Percentiles rank a stretch among this genome's conserved stretches.
Conservation (phyloP, 2,113 vertebrate species). For the Symphodus melops region DNA sequence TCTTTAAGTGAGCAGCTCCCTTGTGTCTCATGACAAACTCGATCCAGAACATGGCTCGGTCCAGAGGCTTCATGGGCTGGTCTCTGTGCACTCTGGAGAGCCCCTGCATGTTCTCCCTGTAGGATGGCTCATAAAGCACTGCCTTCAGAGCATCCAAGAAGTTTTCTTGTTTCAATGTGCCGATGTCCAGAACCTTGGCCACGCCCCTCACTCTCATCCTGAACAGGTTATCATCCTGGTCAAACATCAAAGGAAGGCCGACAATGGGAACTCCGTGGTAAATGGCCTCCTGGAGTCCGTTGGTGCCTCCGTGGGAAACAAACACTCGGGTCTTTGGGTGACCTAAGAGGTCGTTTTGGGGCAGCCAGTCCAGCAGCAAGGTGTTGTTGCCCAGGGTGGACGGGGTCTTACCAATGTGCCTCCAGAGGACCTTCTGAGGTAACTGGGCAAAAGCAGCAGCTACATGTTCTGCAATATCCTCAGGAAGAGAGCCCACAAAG, state of each 20-base stretch:
- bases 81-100: conserved; percentile 70
- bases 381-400: conserved; percentile 71
- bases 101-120: conserved; percentile 67
- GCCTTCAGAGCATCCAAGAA: conserved; percentile 66
- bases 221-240: conserved; percentile 71
- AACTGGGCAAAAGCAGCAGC: conserved; percentile 69
- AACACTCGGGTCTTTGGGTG: conserved; percentile 70
- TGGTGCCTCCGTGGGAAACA: conserved; percentile 75
- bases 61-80: conserved; percentile 70
- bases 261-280: conserved; percentile 70
- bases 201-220: conserved; percentile 65
- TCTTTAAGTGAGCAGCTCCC: conserved; percentile 68
- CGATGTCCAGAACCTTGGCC: conserved; percentile 70
- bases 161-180: conserved; percentile 55
- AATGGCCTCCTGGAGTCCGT: conserved; percentile 73
- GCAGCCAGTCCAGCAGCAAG: conserved; percentile 64
- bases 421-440: conserved; percentile 75
- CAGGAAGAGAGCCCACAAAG: conserved; percentile 62
- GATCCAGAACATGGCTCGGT: conserved; percentile 75
- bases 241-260: conserved; percentile 72
- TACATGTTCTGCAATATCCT: conserved; percentile 60
- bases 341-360: conserved; percentile 74
- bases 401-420: conserved; percentile 63
- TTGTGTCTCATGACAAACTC: conserved; percentile 79
- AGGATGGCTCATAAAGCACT: conserved; percentile 61